A percentile compares a stretch with the other conserved stretches of the same genome.
phyloP scores from a whole-genome alignment of 2,113 vertebrate species.

The Toxostoma redivivum region DNA sequence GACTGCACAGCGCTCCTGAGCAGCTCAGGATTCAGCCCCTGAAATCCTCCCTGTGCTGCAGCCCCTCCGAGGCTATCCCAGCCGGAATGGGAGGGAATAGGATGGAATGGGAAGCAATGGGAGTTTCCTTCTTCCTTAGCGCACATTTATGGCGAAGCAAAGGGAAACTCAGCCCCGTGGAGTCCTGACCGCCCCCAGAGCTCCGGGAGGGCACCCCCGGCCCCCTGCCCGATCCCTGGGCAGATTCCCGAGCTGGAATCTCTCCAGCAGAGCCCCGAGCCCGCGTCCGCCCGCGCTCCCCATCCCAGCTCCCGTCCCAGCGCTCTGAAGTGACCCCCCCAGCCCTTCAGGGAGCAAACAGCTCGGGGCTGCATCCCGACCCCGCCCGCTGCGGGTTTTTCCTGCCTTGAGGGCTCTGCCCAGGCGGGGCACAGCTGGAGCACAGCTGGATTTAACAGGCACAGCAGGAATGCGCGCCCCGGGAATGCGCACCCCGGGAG shows the following conservation, averaged over 20 bases:
- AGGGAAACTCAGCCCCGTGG: background rate
- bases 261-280: background rate
- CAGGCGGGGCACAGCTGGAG: constrained; percentile 25
- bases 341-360: background rate
- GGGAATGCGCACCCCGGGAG: background rate
- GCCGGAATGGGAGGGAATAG: background rate
- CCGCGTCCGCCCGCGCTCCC: fast-evolving
- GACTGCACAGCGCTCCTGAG: too few relatives aligned
- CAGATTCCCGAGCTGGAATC: background rate
- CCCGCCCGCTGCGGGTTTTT: background rate
- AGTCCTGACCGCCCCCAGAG: background rate
- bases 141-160: fast-evolving
- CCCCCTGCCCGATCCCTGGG: fast-evolving
- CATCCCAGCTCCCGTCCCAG: background rate
- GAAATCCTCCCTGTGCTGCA: background rate
- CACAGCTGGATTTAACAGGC: background rate
- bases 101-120: too few relatives aligned
- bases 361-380: background rate
- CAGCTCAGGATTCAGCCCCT: background rate
- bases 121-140: background rate
- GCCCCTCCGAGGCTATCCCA: background rate
- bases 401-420: background rate
- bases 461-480: background rate
- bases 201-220: background rate
- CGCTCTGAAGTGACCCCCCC: background rate